Percentiles rank a stretch among this genome's conserved stretches.
phyloP scores from a whole-genome alignment of 1,140 invertebrate genomes.

The Ceratina japonica region DNA sequence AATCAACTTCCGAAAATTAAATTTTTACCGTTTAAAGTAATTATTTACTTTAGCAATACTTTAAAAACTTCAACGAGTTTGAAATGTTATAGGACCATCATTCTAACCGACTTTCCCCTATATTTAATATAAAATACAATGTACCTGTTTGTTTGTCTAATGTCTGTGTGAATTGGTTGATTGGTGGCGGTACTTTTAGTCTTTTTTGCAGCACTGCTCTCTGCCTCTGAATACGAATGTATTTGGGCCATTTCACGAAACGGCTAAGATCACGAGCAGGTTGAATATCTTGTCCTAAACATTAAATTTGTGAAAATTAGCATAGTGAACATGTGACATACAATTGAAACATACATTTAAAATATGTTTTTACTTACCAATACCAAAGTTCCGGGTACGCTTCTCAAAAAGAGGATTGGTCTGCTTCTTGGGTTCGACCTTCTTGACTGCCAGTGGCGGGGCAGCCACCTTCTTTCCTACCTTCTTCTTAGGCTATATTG shows the following conservation, averaged over 20 bases:
- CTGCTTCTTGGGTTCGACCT: constrained; percentile 94
- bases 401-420: constrained; percentile 99
- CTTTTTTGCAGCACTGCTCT: constrained; percentile 96
- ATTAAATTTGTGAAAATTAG: constrained; percentile 20
- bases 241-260: constrained; percentile 99
- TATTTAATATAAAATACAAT: constrained; percentile 5
- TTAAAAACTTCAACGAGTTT: no score
- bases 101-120: no score
- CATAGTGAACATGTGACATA: not conserved
- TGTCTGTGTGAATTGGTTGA: constrained; percentile 97
- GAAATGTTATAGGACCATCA: no score
- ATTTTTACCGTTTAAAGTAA: not conserved
- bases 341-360: not conserved
- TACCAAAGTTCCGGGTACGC: constrained; percentile 97
- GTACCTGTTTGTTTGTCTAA: constrained; percentile 95
- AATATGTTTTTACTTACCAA: constrained; percentile 86
- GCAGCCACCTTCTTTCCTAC: constrained; percentile 97
- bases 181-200: constrained; percentile 99
- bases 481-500: constrained; percentile 91
- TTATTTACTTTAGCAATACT: no score
- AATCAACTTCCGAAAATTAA: constrained; percentile 25
- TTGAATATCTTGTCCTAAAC: constrained; percentile 97
- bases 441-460: constrained; percentile 93
- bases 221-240: constrained; percentile 98
- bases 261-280: constrained; percentile 97